Conservation (phyloP, 2,797 vertebrate genomes). For the Rhynchonycteris naso region DNA sequence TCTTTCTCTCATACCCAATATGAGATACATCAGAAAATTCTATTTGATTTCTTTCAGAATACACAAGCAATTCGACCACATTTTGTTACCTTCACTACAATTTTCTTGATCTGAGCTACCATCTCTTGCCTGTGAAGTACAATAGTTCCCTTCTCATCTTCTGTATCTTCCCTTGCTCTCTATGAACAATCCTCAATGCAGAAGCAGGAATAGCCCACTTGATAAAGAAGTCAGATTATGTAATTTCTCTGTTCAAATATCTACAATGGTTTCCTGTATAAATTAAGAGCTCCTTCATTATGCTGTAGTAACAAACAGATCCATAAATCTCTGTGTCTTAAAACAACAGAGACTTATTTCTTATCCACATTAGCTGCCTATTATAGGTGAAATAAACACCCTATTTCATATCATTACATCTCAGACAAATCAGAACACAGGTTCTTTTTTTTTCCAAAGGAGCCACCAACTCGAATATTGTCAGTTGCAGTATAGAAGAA, state of each 20-base stretch:
- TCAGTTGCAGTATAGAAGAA: background rate
- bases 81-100: background rate
- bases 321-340: background rate
- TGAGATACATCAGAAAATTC: background rate
- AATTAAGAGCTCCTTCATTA: background rate
- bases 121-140: background rate
- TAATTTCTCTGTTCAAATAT: background rate
- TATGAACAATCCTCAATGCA: background rate
- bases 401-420: background rate
- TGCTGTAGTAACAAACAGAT: background rate
- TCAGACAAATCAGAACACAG: background rate
- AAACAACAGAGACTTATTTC: background rate
- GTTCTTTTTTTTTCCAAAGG: background rate
- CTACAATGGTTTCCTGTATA: background rate
- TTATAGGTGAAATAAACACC: background rate
- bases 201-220: background rate
- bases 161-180: background rate
- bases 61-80: background rate
- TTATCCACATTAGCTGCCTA: background rate
- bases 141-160: background rate
- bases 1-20: background rate
- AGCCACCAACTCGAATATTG: background rate
- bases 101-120: background rate
- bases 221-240: background rate
- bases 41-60: background rate